Evolutionary conservation across 1,140 invertebrate species (phyloP).

Genomic region (Phthorimaea operculella): DNA sequence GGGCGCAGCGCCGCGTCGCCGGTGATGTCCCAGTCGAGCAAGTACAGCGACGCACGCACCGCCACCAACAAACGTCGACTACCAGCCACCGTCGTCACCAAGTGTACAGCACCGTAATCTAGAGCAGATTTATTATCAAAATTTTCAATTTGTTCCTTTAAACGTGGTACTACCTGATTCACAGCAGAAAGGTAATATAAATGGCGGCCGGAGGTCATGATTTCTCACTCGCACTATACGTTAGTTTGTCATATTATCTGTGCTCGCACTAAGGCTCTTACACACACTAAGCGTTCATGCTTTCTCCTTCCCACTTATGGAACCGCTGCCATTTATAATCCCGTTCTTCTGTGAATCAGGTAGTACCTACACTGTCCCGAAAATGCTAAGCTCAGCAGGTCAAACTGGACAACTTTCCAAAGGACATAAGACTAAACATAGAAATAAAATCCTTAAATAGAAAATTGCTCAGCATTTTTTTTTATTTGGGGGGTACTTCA

Average conservation of each 20-base stretch:
- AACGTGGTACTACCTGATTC: not conserved
- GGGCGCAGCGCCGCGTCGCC: conserved; percentile 38
- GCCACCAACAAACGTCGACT: conserved; percentile 34
- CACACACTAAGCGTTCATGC: too few relatives aligned
- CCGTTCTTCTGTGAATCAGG: too few relatives aligned
- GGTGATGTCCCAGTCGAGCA: conserved; percentile 35
- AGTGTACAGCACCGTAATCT: conserved; percentile 50
- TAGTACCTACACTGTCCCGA: too few relatives aligned
- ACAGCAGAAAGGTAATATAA: not conserved
- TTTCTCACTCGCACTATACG: too few relatives aligned
- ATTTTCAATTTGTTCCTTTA: not conserved
- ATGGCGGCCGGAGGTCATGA: not conserved
- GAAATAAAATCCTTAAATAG: too few relatives aligned
- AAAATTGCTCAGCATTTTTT: too few relatives aligned
- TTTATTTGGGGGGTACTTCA: too few relatives aligned
- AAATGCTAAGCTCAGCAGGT: too few relatives aligned
- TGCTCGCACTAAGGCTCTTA: too few relatives aligned
- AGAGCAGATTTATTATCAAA: not conserved
- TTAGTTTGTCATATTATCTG: too few relatives aligned
- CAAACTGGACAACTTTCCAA: too few relatives aligned
- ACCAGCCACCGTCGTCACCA: conserved; percentile 31
- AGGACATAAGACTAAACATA: too few relatives aligned
- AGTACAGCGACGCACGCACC: conserved; percentile 35
- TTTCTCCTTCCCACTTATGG: not conserved
- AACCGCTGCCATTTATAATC: not conserved